Evolutionary conservation across 2,113 vertebrate species (phyloP), one percentile per base, ranked within the genome.

Genomic region (Mustelus asterias): DNA sequence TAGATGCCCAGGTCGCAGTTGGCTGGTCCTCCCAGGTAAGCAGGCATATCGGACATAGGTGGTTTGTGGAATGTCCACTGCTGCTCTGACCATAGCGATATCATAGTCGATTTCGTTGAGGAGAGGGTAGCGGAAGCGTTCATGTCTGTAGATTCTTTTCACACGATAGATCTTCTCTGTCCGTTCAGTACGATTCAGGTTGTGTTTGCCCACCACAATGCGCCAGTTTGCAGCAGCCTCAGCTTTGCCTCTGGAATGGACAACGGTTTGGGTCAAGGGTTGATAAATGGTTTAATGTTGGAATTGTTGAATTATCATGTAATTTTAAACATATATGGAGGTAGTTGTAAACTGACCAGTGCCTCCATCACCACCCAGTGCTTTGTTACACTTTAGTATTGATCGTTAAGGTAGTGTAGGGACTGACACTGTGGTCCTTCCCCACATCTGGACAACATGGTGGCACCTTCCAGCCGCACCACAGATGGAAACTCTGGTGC

Each of bases 121-220:
- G 20, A 96, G 83, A 0, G 97, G 98, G 94, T 98, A 97, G 0
- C 96, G 97, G 97, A 98, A 97, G 80, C 96, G 96, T 96, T 98
- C 97, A 0, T 98, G 98, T 24, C 97, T 96, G 96, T 98, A 98
- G 97, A 98, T 98, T 41, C 97, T 97, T 96, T 97, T 97, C 76
- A 98, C 96, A 0, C 65, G 63, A 90, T 98, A 97, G 44, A 96
- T 94, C 96, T 97, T 97, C 96, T 98, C 97, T 0, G 97, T 96
- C 0, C 67, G 96, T 96, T 98, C 98, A 0, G 96, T 97, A 58
- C 96, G 96, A 96, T 96, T 98, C 95, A 98, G 97, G 96, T 97
- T 96, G 96, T 98, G 98, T 96, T 98, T 98, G 95, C 98, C 98
- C 96, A 98, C 96, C 29, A 98, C 97, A 54, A 98, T 98, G 96